phyloP scores from a whole-genome alignment of 2,113 vertebrate species.

The Tichodroma muraria region DNA sequence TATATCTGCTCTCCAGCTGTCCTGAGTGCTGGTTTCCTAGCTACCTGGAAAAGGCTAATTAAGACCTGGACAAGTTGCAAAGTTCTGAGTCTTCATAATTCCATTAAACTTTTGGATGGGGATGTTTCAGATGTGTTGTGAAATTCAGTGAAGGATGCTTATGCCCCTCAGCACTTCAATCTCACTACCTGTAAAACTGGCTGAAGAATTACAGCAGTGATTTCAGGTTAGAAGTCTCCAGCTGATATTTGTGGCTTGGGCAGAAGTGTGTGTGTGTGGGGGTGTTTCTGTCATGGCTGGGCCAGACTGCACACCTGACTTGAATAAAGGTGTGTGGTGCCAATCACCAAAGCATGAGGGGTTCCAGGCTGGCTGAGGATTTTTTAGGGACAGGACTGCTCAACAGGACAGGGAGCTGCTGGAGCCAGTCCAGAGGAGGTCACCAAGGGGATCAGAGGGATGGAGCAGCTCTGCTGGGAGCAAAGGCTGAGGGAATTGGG shows the following conservation, averaged over 20 bases:
- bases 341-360: background rate
- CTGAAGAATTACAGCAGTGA: background rate
- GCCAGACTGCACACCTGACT: background rate
- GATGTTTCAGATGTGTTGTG: background rate
- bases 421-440: background rate
- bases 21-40: background rate
- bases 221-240: background rate
- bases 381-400: background rate
- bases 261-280: accelerated
- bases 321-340: background rate
- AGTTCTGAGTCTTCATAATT: background rate
- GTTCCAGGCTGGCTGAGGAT: background rate
- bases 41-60: background rate
- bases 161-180: background rate
- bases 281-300: background rate
- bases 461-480: background rate
- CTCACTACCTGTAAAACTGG: background rate
- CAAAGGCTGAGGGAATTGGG: background rate
- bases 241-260: background rate
- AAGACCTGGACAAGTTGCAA: background rate
- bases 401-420: background rate
- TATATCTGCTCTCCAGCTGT: background rate
- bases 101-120: background rate
- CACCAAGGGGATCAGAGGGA: background rate
- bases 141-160: background rate